Evolutionary conservation across 64 coral and sea anemone species (phyloP).

Genomic region (Montipora foliosa): DNA sequence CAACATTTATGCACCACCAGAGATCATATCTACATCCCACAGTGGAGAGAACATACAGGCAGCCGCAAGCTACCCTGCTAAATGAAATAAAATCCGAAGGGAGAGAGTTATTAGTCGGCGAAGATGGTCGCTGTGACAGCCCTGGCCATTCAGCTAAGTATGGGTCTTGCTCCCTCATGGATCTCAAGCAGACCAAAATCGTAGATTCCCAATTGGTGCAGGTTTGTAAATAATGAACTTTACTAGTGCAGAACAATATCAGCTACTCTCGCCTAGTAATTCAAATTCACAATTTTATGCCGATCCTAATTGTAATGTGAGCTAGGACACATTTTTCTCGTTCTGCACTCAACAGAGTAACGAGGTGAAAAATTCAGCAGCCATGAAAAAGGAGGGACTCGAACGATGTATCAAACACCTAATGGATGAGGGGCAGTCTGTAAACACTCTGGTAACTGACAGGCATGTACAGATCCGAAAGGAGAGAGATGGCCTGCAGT

Average conservation of each 20-base stretch:
- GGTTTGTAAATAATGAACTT: background rate
- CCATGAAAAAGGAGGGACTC: slow-evolving; percentile 52
- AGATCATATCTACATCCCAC: slow-evolving; percentile 33
- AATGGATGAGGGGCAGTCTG: background rate
- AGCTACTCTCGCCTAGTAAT: no score
- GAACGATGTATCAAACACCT: background rate
- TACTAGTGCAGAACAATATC: background rate
- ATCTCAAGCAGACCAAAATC: slow-evolving; percentile 8
- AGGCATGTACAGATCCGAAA: slow-evolving; percentile 43
- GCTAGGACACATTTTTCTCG: background rate
- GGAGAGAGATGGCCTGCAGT: slow-evolving; percentile 22
- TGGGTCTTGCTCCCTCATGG: slow-evolving; percentile 9
- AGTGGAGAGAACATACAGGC: slow-evolving; percentile 11
- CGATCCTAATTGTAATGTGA: no score
- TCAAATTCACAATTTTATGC: no score
- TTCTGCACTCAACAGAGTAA: slow-evolving; percentile 17
- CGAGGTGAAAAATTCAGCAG: slow-evolving; percentile 53
- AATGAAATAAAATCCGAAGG: slow-evolving; percentile 19
- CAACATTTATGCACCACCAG: slow-evolving; percentile 47
- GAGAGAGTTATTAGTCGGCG: slow-evolving; percentile 1
- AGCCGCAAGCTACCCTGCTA: slow-evolving; percentile 4
- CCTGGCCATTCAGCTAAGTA: slow-evolving; percentile 25
- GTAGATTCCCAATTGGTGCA: slow-evolving; percentile 6
- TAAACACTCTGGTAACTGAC: slow-evolving; percentile 18
- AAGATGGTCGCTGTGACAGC: slow-evolving; percentile 28